These are phyloP conservation scores for Conger conger DNA, from an alignment of 2,113 vertebrate genomes.

Conservation along the genomic window DNA sequence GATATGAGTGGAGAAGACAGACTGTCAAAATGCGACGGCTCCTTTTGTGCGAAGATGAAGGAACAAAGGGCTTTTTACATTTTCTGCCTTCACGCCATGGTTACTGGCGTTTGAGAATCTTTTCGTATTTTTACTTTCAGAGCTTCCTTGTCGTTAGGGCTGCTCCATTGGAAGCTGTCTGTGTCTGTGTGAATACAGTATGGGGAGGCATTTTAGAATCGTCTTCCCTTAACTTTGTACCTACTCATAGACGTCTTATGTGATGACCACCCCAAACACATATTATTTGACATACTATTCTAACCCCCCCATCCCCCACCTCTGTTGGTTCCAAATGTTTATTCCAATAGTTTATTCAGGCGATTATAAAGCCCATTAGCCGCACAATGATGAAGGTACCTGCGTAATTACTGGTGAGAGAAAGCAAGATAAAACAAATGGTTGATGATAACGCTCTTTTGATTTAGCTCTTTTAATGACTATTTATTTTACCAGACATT, in stretches of 20 bases:
- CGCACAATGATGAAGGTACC: slow-evolving; percentile 10
- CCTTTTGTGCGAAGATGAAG: background rate
- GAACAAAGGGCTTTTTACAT: background rate
- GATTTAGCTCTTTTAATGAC: background rate
- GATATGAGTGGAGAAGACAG: background rate
- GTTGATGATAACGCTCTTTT: slow-evolving; percentile 3
- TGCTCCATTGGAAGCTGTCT: background rate
- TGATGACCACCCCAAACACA: background rate
- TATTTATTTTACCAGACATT: background rate
- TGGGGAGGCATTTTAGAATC: background rate
- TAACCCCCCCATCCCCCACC: background rate
- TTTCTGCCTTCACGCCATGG: slow-evolving; percentile 46
- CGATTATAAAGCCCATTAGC: slow-evolving; percentile 23
- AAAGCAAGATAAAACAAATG: slow-evolving; percentile 13
- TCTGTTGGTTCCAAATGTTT: background rate
- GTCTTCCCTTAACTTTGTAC: no score
- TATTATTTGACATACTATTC: background rate
- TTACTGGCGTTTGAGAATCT: slow-evolving; percentile 34
- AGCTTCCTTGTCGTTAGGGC: background rate
- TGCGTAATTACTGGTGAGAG: slow-evolving; percentile 15
- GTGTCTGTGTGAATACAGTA: background rate
- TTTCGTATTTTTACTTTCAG: slow-evolving; percentile 4
- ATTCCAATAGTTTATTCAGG: background rate
- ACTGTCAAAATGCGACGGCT: background rate
- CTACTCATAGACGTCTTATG: background rate